Evolutionary conservation across 2,888 invertebrate genomes (phyloP).

Genomic region (Rhamnusium bicolor): DNA sequence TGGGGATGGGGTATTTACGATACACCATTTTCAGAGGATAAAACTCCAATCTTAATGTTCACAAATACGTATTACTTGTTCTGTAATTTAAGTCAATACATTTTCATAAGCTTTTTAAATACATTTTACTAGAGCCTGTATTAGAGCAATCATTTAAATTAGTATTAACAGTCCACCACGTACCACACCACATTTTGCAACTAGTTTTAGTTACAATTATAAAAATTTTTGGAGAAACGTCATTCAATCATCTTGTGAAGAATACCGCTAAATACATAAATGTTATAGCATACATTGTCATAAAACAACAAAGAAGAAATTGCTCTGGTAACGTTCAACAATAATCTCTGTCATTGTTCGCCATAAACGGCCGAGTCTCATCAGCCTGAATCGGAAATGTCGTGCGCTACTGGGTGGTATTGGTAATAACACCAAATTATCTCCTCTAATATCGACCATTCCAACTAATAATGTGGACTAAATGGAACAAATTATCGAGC

Average conservation of each 20-base stretch:
- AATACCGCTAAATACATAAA: constrained; percentile 6
- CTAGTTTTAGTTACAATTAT: too few species aligned
- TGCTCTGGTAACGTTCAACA: constrained; percentile 17
- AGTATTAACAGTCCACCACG: too few species aligned
- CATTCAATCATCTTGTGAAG: background rate
- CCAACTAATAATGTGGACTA: constrained; percentile 62
- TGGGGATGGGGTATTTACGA: too few species aligned
- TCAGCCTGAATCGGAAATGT: constrained; percentile 57
- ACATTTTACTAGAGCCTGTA: too few species aligned
- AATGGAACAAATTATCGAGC: constrained; percentile 63
- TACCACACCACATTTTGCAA: too few species aligned
- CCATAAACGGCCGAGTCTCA: constrained; percentile 53
- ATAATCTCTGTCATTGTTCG: constrained; percentile 43
- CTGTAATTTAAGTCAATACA: too few species aligned
- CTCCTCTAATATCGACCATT: constrained; percentile 63
- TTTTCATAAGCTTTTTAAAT: too few species aligned
- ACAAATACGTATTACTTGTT: too few species aligned
- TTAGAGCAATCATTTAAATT: too few species aligned
- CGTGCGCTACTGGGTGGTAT: constrained; percentile 68
- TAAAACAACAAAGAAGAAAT: constrained; percentile 23
- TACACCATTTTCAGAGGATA: too few species aligned
- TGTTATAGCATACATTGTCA: constrained; percentile 24
- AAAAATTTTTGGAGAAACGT: background rate
- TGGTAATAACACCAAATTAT: constrained; percentile 64
- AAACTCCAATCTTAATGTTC: too few species aligned